phyloP scores from a whole-genome alignment of 2,113 vertebrate species.

The Anolis carolinensis region DNA sequence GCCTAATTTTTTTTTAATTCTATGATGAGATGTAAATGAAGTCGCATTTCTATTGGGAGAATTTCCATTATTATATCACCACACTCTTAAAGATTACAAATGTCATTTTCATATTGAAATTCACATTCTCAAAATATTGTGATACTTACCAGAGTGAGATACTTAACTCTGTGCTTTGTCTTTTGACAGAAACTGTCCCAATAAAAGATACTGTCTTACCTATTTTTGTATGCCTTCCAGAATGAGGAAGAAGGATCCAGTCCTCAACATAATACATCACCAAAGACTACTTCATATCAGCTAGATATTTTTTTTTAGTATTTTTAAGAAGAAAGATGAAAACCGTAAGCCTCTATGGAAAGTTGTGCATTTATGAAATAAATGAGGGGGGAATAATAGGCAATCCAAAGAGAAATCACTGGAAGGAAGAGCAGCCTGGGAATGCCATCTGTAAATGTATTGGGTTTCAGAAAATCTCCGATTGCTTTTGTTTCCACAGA shows the following conservation, averaged over 20 bases:
- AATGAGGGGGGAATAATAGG: neutral
- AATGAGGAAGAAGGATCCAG: neutral
- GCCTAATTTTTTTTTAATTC: neutral
- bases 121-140: neutral
- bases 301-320: neutral
- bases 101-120: neutral
- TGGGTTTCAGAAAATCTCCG: slow-evolving; percentile 43
- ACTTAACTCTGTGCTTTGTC: neutral
- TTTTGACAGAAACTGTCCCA: neutral
- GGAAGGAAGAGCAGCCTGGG: neutral
- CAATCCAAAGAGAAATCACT: rapidly evolving
- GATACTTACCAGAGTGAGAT: neutral
- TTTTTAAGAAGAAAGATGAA: neutral
- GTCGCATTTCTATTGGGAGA: too few species aligned
- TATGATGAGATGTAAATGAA: neutral
- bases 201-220: neutral
- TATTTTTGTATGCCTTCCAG: neutral
- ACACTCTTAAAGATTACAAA: neutral
- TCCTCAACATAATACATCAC: neutral
- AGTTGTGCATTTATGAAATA: neutral
- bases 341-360: neutral
- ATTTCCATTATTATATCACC: neutral
- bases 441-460: neutral
- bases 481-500: slow-evolving; percentile 54
- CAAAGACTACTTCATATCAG: neutral